Conservation (phyloP, 2,113 vertebrate species). For the Spermophilus dauricus region DNA sequence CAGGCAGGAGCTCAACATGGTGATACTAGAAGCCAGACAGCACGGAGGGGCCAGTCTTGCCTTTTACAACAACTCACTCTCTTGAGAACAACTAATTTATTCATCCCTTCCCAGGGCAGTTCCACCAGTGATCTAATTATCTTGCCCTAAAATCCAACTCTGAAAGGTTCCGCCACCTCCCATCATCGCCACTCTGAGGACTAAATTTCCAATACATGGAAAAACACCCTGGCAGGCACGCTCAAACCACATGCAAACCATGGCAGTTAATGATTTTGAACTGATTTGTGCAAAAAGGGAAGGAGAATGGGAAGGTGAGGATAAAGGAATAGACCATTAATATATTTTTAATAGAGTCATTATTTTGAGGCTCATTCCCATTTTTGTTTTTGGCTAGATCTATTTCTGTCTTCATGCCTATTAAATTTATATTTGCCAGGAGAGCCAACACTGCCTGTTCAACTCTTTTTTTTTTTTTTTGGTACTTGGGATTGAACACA, state of each 20-base stretch:
- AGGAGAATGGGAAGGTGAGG: neutral
- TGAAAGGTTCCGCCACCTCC: neutral
- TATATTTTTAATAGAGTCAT: neutral
- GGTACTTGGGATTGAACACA: too few species aligned
- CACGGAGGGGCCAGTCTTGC: too few species aligned
- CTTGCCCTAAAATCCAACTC: neutral
- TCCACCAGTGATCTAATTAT: neutral
- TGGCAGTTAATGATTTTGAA: neutral
- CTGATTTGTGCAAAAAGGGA: neutral
- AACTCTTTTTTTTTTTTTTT: neutral
- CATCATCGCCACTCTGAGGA: neutral
- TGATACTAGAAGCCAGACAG: neutral
- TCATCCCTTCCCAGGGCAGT: neutral
- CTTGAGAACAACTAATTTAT: neutral
- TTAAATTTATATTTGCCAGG: constrained; percentile 25
- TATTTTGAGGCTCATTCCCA: neutral
- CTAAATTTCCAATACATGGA: neutral
- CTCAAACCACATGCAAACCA: neutral
- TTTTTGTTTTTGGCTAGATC: neutral
- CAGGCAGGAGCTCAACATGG: neutral
- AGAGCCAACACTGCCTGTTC: neutral
- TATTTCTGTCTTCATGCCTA: neutral
- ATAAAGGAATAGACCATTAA: neutral
- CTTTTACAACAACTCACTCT: neutral
- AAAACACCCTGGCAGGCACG: too few species aligned